Base-by-base conservation (phyloP, 2,797 vertebrate species). In the Thamnophis elegans region DNA sequence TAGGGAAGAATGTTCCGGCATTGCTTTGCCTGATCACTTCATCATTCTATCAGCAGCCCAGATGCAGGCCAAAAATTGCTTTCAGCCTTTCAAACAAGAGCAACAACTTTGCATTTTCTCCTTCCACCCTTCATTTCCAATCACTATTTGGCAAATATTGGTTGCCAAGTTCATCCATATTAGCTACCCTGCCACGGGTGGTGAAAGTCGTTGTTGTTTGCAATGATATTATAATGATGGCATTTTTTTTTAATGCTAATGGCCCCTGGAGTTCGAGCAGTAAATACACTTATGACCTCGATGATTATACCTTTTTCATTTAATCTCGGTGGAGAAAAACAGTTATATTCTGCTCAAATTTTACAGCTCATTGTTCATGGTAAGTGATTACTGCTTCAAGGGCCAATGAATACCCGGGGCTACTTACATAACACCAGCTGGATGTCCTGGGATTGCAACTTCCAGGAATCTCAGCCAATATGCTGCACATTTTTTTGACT, bases 231-330 rank as follows among this genome's bases (percentile, higher is more conserved):
- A 47, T 73, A 54, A 28, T 14, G 5, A 32, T 85, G 32, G 6
- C 68, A 56, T 93, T 96, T 95, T 89, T 42, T 94, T 91, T n/a
- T n/a, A 65, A 55, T 0, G 1, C 6, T 78, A 93, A 90, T 65
- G 51, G 58, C 1, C 92, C 42, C 1, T 78, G 68, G 7, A 89
- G 85, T 5, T 56, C 1, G 22, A 85, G 54, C 22, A 88, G 82
- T 55, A 60, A 78, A 93, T 4, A 53, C 28, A 91, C 26, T 6
- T n/a, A 22, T 0, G 1, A 56, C 11, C 60, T 87, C 65, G 86
- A 73, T 0, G 51, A 22, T 51, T 95, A 78, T 2, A 93, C 36
- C 58, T 93, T 94, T 42, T 51, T 22, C 0, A 2, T 88, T 59
- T 87, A 90, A 16, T 87, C 90, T 86, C 51, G 25, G 47, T 54